Conservation (phyloP, 2,113 vertebrate species). For the Plecotus auritus region DNA sequence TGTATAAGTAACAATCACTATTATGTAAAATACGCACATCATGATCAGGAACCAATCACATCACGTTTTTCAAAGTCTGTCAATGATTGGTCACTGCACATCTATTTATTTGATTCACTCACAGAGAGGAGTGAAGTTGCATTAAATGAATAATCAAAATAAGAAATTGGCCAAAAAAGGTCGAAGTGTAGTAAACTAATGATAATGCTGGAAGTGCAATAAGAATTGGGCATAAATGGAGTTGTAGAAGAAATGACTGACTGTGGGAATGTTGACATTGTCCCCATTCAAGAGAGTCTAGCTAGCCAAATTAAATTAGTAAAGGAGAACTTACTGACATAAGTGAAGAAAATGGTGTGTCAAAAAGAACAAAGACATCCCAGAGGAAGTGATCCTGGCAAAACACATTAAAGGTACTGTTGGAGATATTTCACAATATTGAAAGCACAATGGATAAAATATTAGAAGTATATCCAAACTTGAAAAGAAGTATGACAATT, state of each 20-base stretch:
- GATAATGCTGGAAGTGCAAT: background rate
- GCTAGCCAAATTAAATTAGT: background rate
- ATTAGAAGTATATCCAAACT: background rate
- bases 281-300: background rate
- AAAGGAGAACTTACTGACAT: background rate
- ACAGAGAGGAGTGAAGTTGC: background rate
- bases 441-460: background rate
- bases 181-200: background rate
- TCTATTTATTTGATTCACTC: background rate
- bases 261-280: background rate
- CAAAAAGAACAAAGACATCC: background rate
- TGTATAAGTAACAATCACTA: background rate
- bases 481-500: background rate
- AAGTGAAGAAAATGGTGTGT: background rate
- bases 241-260: background rate
- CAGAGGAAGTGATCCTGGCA: background rate
- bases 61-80: background rate
- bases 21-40: background rate
- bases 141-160: background rate
- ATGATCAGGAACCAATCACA: background rate
- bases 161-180: background rate
- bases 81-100: background rate
- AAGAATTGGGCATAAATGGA: background rate
- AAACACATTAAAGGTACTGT: background rate
- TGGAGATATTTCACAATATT: background rate